Conservation (phyloP, 2,113 vertebrate genomes). For the Dissostichus mawsoni region DNA sequence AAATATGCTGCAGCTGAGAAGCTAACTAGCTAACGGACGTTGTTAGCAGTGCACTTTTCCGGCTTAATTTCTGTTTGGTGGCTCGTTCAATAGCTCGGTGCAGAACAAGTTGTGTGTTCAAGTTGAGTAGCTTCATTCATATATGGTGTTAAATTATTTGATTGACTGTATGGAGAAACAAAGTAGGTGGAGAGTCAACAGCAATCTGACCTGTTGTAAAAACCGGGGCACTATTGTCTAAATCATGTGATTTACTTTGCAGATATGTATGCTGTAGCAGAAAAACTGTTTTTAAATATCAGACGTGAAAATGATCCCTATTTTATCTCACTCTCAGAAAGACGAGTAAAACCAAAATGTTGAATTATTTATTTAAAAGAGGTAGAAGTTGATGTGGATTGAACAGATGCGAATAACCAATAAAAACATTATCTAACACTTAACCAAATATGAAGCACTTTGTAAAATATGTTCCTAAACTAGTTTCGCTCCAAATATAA, state of each 20-base stretch:
- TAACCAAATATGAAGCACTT: not conserved
- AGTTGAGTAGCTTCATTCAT: not conserved
- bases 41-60: too few species aligned
- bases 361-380: too few species aligned
- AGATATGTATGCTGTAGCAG: too few species aligned
- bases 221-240: not conserved
- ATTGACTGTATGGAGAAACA: not conserved
- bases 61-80: not conserved
- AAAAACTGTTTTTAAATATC: too few species aligned
- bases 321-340: too few species aligned
- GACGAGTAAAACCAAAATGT: too few species aligned
- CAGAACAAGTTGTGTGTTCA: not conserved
- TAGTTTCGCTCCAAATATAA: not conserved
- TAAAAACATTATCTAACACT: not conserved
- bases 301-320: too few species aligned
- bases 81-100: not conserved
- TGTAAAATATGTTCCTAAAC: not conserved
- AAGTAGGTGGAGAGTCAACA: not conserved
- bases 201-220: not conserved
- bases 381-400: not conserved
- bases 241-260: too few species aligned
- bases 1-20: not conserved
- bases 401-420: not conserved
- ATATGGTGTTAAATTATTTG: not conserved
- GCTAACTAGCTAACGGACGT: not conserved